Evolutionary conservation across 2,113 vertebrate genomes (phyloP), one percentile per base, ranked within the genome.

Genomic region (Azemiops feae): DNA sequence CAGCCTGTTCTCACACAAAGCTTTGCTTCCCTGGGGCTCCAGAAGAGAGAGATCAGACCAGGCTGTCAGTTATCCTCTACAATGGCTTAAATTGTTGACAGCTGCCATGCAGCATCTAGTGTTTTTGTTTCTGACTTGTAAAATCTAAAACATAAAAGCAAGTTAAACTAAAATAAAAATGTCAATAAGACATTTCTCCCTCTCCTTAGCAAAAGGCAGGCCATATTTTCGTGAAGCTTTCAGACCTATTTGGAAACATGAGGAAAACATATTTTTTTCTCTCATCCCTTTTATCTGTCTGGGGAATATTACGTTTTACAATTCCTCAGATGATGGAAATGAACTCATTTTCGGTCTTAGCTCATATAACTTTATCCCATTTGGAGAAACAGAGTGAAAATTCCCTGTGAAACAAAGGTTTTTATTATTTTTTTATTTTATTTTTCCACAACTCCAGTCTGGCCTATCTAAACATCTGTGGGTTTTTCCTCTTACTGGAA

Each of bases 281-380:
- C 95, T 96, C 94, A 94, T 92, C 25, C 94, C 69, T 92, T 92
- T 94, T 88, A 87, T 95, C 92, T 92, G 86, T 85, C 92, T 95
- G 94, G 92, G 96, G 96, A 97, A 95, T 91, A 95, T 50, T 96
- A 89, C 88, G 92, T 87, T 96, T 92, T 91, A 45, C 23, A 96
- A 92, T 94, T 95, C 92, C 90, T 89, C 23, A 34, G 90, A 95
- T 96, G 92, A 2, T 0, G 30, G 95, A 95, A 96, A 93, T 88
- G 86, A 96, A 27, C 43, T 96, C 54, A 86, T 94, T 96, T 96
- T 94, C 50, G 27, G 18, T 91, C 85, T 91, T 50, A 69, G 23
- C 69, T 93, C 90, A 69, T 43, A 81, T 92, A 93, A 91, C 90
- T 87, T 86, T 43, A 94, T 88, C 43, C 85, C 43, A 93, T 53